Conservation (phyloP, 2,797 vertebrate genomes). For the Peromyscus aztecus region DNA sequence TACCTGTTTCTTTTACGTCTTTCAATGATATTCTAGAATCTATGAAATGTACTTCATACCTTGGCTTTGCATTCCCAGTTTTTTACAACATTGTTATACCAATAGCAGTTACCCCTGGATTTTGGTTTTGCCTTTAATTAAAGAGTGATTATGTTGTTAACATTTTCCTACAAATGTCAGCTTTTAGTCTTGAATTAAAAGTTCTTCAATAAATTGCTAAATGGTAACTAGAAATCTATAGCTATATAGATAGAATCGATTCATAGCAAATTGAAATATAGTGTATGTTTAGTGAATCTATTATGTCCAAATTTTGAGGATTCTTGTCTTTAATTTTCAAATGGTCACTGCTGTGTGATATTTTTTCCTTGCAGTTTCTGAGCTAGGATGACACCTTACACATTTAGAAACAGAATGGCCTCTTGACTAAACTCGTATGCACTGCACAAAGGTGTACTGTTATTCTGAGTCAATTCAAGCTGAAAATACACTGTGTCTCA, state of each 20-base stretch:
- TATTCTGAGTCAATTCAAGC: neutral
- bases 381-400: neutral
- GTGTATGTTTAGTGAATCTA: neutral
- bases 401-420: neutral
- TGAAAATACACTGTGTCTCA: neutral
- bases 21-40: neutral
- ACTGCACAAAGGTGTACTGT: neutral
- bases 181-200: neutral
- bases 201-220: neutral
- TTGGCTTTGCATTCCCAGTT: neutral
- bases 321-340: neutral
- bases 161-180: neutral
- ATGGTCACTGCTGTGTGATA: neutral
- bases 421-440: neutral
- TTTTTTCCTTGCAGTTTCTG: neutral
- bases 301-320: neutral
- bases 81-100: neutral
- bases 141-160: neutral
- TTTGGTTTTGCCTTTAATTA: neutral
- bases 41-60: neutral
- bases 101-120: neutral
- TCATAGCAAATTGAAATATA: neutral
- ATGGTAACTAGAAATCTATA: neutral
- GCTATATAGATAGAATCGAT: fast-evolving
- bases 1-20: neutral